Conservation (phyloP, 2,888 invertebrate species). For the Calameuta pallipes region DNA sequence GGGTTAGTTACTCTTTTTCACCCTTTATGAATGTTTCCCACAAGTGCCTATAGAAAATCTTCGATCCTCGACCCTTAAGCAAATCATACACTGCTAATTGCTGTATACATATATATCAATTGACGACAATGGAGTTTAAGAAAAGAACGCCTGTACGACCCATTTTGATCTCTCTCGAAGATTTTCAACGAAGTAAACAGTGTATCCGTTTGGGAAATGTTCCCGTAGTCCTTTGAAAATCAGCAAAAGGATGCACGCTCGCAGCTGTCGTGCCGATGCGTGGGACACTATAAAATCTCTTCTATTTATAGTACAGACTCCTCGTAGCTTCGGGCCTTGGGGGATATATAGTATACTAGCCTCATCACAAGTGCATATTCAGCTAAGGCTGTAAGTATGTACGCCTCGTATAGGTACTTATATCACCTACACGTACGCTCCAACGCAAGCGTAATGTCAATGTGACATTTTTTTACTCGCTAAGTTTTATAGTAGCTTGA, state of each 20-base stretch:
- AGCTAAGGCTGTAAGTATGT: neutral
- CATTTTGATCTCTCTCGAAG: too few relatives aligned
- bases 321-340: constrained; percentile 21
- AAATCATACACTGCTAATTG: neutral
- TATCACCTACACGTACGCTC: neutral
- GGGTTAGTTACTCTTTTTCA: neutral
- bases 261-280: constrained; percentile 26
- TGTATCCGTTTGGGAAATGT: neutral
- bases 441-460: neutral
- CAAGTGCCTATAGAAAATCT: neutral
- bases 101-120: neutral
- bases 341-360: neutral
- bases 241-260: neutral
- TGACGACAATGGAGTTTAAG: neutral
- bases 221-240: neutral
- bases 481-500: neutral
- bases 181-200: too few relatives aligned
- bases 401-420: constrained; percentile 4
- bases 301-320: constrained; percentile 40
- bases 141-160: neutral
- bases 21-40: neutral
- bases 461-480: neutral
- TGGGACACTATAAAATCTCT: constrained; percentile 43
- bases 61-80: neutral
- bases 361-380: neutral